Evolutionary conservation across 2,113 vertebrate genomes (phyloP), one percentile per base, ranked within the genome.

Genomic region (Chascanopsetta lugubris): DNA sequence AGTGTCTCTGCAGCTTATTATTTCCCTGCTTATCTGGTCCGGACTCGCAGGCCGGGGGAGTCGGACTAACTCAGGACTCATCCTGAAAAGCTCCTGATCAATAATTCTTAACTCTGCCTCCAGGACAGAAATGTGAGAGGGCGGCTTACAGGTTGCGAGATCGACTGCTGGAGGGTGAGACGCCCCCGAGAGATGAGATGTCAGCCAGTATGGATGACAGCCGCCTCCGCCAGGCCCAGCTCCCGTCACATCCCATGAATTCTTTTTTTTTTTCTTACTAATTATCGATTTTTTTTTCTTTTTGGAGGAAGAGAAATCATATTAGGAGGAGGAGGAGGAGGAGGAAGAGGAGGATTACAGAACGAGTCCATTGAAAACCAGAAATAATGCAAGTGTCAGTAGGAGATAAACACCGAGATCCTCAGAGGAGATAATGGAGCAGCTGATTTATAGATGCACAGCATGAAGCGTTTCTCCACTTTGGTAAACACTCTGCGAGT

Each of bases 351-450:
- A 26, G 8, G 27, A 47, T 15, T 71, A 18, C 40, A 26, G 38
- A 58, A 56, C 29, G n/a, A 29, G 54, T 40, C 6, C 15, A 57
- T 29, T 72, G 61, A 53, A 64, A 73, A 55, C n/a, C n/a, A n/a
- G n/a, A 67, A 75, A 50, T 61, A 48, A 55, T 55, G 56, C 58
- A 70, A 43, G 67, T 79, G 72, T 67, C 69, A 73, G 40, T 4
- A 25, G 8, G 46, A 76, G 83, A 85, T 76, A 80, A 85, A 77
- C 54, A 77, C 56, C 47, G 36, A 72, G 77, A 75, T 79, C 68
- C 51, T 48, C 59, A 57, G 60, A 25, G 25, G 60, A 73, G 51
- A 86, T 69, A 84, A 77, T 65, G 38, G 63, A 69, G 47, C 38
- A n/a, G 47, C 61, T 69, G 63, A 88, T 80, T 79, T 59, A 79